Evolutionary conservation across 2,888 invertebrate genomes (phyloP).

Genomic region (Rambutsinella grinnellia): DNA sequence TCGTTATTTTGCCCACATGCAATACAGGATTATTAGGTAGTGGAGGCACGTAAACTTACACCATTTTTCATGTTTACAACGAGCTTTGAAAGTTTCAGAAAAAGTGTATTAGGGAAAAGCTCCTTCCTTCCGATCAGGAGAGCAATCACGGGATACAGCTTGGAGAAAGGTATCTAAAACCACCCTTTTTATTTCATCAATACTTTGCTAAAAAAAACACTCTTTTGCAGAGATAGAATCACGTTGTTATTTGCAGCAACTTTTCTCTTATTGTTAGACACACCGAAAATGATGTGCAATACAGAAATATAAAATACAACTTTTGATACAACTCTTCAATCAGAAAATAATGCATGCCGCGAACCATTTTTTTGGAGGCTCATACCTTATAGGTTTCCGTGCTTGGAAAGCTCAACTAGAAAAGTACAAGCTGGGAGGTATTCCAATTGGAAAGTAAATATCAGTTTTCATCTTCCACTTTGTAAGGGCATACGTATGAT

Average conservation of each 20-base stretch:
- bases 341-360: background rate
- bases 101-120: background rate
- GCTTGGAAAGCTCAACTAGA: slow-evolving; percentile 28
- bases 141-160: background rate
- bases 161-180: background rate
- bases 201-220: too few relatives aligned
- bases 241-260: background rate
- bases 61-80: slow-evolving; percentile 9
- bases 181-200: too few relatives aligned
- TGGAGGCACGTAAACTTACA: slow-evolving; percentile 2
- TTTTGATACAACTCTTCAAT: background rate
- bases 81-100: background rate
- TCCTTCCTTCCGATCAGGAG: background rate
- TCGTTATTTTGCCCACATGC: background rate
- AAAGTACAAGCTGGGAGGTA: slow-evolving; percentile 2
- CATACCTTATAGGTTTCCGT: slow-evolving; percentile 15
- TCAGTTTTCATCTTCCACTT: background rate
- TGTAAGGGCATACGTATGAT: too few relatives aligned
- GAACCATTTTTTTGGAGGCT: slow-evolving; percentile 1
- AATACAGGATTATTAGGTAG: background rate
- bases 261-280: background rate
- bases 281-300: background rate
- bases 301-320: background rate
- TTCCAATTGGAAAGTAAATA: background rate
- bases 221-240: background rate